These are phyloP conservation scores for Colletes gigas DNA, from an alignment of 1,140 invertebrate species.

Conservation along the genomic window DNA sequence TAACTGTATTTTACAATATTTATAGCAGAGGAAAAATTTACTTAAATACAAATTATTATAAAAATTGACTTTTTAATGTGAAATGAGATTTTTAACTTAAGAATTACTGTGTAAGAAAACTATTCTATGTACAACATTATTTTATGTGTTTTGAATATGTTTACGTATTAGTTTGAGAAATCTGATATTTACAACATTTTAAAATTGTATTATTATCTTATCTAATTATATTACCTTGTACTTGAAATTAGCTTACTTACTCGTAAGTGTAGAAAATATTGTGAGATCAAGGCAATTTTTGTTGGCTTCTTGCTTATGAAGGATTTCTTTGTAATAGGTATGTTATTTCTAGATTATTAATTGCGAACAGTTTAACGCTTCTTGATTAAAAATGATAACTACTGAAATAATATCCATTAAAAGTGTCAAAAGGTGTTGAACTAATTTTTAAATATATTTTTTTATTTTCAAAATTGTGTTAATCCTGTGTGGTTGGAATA, in stretches of 20 bases:
- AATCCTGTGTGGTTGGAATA: too few species aligned
- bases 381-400: not conserved
- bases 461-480: not conserved
- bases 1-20: not conserved
- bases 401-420: not conserved
- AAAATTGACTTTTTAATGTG: not conserved
- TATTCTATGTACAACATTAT: conserved; percentile 3
- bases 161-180: not conserved
- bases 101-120: not conserved
- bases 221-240: not conserved
- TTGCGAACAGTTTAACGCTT: not conserved
- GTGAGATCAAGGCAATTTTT: not conserved
- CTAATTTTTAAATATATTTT: conserved; percentile 3
- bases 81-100: not conserved
- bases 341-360: not conserved
- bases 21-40: not conserved
- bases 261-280: not conserved
- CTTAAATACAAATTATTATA: not conserved
- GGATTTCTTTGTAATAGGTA: not conserved
- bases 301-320: not conserved
- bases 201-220: not conserved
- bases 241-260: conserved; percentile 1
- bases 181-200: not conserved
- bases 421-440: not conserved
- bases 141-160: not conserved